Evolutionary conservation across 2,888 invertebrate genomes (phyloP).

Genomic region (Cheiracanthium punctorium): DNA sequence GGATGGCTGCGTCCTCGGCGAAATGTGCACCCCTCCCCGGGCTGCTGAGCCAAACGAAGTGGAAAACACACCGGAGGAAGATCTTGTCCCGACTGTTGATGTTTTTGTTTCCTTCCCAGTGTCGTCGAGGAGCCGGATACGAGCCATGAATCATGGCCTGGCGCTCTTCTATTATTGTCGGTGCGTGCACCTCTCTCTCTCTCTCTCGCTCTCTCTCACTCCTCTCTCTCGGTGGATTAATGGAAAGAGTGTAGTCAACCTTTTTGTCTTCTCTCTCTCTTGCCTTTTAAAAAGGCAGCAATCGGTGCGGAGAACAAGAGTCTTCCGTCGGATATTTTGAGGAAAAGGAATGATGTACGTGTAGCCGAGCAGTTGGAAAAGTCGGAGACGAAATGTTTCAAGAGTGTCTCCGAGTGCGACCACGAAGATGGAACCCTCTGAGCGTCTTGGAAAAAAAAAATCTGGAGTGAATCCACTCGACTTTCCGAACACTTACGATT

Average conservation of each 20-base stretch:
- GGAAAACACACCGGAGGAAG: background rate
- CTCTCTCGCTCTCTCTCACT: too few species aligned
- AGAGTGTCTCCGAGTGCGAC: too few species aligned
- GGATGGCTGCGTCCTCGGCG: too few species aligned
- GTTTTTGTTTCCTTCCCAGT: constrained; percentile 23
- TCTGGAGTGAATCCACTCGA: too few species aligned
- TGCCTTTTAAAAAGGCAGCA: background rate
- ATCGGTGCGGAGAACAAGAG: constrained; percentile 10
- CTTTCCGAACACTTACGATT: too few species aligned
- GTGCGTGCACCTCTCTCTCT: constrained; percentile 6
- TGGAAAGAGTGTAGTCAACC: background rate
- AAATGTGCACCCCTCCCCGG: too few species aligned
- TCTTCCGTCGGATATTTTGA: constrained; percentile 13
- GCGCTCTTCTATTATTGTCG: constrained; percentile 11
- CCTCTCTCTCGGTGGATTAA: background rate
- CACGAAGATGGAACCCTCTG: too few species aligned
- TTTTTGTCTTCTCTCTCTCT: background rate
- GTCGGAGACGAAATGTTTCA: too few species aligned
- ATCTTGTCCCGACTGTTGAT: background rate
- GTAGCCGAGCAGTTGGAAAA: too few species aligned
- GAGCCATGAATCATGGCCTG: constrained; percentile 45
- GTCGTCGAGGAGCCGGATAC: constrained; percentile 60
- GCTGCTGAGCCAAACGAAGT: background rate
- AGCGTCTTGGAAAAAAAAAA: too few species aligned
- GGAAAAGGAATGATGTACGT: background rate